Percentiles rank a stretch among this genome's conserved stretches.
Conservation (phyloP, 2,797 vertebrate genomes). For the Notolepis coatsorum region DNA sequence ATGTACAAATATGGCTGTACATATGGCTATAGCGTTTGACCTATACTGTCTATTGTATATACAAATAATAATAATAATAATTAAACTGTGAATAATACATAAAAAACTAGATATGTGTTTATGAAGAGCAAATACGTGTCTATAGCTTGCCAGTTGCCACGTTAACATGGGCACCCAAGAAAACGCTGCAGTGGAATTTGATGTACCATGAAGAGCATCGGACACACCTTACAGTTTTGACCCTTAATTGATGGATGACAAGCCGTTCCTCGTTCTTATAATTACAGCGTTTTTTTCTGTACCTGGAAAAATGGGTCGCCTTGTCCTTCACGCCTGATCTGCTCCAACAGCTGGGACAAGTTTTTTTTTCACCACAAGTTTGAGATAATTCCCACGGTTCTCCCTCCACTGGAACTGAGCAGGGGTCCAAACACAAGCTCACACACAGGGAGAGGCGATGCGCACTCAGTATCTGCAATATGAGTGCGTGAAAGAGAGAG, state of each 20-base stretch:
- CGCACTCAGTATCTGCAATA: slow-evolving; percentile 57
- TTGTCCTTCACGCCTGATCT: slow-evolving; percentile 50
- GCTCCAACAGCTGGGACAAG: slow-evolving; percentile 60
- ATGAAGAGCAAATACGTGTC: neutral
- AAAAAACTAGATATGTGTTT: too few species aligned
- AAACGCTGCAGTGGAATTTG: slow-evolving; percentile 54
- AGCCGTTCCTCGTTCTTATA: slow-evolving; percentile 45
- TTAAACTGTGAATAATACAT: too few species aligned
- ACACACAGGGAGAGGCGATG: slow-evolving; percentile 40
- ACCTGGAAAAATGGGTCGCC: slow-evolving; percentile 53
- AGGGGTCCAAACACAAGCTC: slow-evolving; percentile 41
- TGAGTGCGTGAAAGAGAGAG: slow-evolving; percentile 1
- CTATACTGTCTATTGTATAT: too few species aligned
- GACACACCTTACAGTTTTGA: slow-evolving; percentile 61
- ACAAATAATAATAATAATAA: too few species aligned
- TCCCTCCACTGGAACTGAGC: slow-evolving; percentile 25
- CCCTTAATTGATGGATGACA: slow-evolving; percentile 22
- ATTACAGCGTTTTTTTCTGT: slow-evolving; percentile 34
- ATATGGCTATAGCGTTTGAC: too few species aligned
- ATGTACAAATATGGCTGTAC: too few species aligned
- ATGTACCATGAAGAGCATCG: slow-evolving; percentile 39
- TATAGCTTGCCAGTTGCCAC: slow-evolving; percentile 8
- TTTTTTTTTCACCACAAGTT: slow-evolving; percentile 45
- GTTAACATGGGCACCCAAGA: slow-evolving; percentile 39
- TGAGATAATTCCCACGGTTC: slow-evolving; percentile 47